Base-by-base conservation (phyloP, 2,113 vertebrate genomes). In the Hippocampus comes region DNA sequence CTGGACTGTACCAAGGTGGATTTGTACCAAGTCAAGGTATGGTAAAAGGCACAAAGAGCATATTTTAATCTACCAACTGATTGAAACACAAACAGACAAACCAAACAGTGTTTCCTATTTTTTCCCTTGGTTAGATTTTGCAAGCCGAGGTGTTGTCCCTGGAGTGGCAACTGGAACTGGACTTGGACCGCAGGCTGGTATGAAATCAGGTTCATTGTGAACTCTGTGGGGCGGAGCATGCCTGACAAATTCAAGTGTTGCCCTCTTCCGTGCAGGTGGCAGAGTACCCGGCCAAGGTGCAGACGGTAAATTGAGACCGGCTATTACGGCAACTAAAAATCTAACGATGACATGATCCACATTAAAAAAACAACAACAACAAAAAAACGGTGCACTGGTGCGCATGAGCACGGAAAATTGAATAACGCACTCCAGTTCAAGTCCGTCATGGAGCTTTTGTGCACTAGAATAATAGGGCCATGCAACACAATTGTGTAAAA, bases 1-100 rank as follows among this genome's bases (percentile, higher is more conserved):
- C 90, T 57, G 90, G 90, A 76, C 86, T 90, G 18, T 89, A 90
- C 76, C 90, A 91, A 78, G 90, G 90, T 68, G 88, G 90, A 81
- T 86, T 81, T 64, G 77, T 87, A 17, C 90, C 88, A 61, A 79
- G 87, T 30, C 87, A 88, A 85, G 89, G 90, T 87, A 63, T 72
- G 70, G 65, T 68, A 20, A 42, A 7, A 14, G 42, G 43, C 53
- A 34, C 3, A 2, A 11, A 5, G 42, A 70, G 25, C 21, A 30
- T 0, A 49, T 46, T 23, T 25, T 17, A 14, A 17, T 60, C 25
- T 30, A 5, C 15, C 14, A 41, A 68, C 38, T n/a, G 2, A 38
- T 3, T 61, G 59, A 61, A 4, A 34, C 8, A 4, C 11, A 23
- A 46, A 42, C 48, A n/a, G 2, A 15, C 12, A 11, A 49, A 51